Percentiles rank a stretch among this genome's conserved stretches.
phyloP scores from a whole-genome alignment of 2,888 invertebrate species.

The Galerucella calmariensis region DNA sequence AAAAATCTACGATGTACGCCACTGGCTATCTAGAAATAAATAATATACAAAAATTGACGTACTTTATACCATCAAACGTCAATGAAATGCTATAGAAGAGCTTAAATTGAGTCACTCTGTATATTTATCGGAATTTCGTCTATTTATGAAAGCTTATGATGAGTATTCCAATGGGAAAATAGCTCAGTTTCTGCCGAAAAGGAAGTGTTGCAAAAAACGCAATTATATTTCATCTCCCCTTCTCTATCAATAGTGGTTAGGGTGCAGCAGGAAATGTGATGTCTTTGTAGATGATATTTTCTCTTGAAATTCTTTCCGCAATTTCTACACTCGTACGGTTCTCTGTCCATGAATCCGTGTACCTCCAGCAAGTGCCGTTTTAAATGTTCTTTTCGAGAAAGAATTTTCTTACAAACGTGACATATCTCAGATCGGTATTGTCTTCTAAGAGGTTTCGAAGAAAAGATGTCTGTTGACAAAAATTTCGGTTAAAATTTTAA shows the following conservation, averaged over 20 bases:
- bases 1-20: too few species aligned
- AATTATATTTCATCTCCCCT: conserved; percentile 16
- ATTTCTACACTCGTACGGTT: conserved; percentile 29
- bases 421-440: conserved; percentile 4
- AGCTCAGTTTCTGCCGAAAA: conserved; percentile 28
- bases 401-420: conserved; percentile 19
- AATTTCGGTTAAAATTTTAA: conserved; percentile 16
- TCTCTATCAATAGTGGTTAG: background rate
- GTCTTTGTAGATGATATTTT: conserved; percentile 64
- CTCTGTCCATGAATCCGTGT: conserved; percentile 5
- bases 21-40: too few species aligned
- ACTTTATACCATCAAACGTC: too few species aligned
- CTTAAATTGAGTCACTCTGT: too few species aligned
- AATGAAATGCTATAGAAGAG: too few species aligned
- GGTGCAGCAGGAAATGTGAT: conserved; percentile 13
- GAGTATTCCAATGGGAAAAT: conserved; percentile 35
- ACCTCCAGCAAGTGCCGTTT: conserved; percentile 34
- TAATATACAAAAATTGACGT: too few species aligned
- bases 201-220: conserved; percentile 33
- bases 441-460: background rate
- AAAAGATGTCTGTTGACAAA: conserved; percentile 25
- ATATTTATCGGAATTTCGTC: too few species aligned
- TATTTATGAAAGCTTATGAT: conserved; percentile 17
- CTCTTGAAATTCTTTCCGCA: conserved; percentile 40
- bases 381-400: conserved; percentile 36